Evolutionary conservation across 64 coral and sea anemone species (phyloP).

Genomic region (Cladopsammia gracilis): DNA sequence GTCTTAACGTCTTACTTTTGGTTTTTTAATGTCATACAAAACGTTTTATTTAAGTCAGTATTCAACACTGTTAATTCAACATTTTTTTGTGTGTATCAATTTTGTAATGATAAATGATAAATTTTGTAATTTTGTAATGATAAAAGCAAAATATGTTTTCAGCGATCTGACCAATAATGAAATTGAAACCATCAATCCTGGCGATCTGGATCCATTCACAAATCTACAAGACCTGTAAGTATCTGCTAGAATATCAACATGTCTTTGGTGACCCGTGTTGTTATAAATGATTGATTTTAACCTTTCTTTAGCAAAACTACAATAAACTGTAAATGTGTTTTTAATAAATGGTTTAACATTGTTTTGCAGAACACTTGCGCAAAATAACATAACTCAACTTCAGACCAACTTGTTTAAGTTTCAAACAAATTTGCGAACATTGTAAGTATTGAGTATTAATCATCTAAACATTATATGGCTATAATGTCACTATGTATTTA

Average conservation of each 20-base stretch:
- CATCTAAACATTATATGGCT: neutral
- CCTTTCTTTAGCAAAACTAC: too few relatives aligned
- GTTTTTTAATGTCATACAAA: too few relatives aligned
- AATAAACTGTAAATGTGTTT: too few relatives aligned
- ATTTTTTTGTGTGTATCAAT: too few relatives aligned
- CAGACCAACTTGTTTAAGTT: slow-evolving; percentile 56
- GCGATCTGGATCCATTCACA: slow-evolving; percentile 59
- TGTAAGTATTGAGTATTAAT: slow-evolving; percentile 1
- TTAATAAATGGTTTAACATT: neutral
- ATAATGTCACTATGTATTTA: neutral
- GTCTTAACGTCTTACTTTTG: too few relatives aligned
- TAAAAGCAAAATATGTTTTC: neutral
- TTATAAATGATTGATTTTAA: too few relatives aligned
- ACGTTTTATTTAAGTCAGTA: too few relatives aligned
- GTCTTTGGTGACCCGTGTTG: too few relatives aligned
- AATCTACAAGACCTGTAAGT: slow-evolving; percentile 23
- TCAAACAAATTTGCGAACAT: neutral
- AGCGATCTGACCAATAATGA: slow-evolving; percentile 54
- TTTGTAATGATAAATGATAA: too few relatives aligned
- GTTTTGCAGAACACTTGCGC: neutral
- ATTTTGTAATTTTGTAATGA: too few relatives aligned
- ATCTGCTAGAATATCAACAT: too few relatives aligned
- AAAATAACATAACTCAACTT: neutral
- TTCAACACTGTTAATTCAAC: too few relatives aligned
- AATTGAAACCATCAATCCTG: slow-evolving; percentile 31